Conservation (phyloP, 2,113 vertebrate genomes). For the Nothobranchius furzeri region DNA sequence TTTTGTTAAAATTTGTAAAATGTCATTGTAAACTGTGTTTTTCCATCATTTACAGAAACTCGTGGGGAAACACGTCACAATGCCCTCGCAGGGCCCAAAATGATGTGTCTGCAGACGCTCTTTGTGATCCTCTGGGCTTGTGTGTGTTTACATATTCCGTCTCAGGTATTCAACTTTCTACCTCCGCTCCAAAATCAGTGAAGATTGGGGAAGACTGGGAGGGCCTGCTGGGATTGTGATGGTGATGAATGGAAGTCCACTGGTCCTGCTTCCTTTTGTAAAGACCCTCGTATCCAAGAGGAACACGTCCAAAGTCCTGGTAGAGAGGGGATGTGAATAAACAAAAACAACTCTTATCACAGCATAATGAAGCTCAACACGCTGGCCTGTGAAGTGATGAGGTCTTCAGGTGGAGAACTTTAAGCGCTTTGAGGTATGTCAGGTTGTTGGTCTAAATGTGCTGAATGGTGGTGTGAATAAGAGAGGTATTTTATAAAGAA, state of each 20-base stretch:
- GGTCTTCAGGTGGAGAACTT: not conserved
- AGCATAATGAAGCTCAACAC: not conserved
- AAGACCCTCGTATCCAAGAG: slow-evolving; percentile 89
- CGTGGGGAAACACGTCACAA: not conserved
- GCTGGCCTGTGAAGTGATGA: not conserved
- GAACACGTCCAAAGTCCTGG: slow-evolving; percentile 89
- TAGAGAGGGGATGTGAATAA: not conserved
- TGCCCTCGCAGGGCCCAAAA: not conserved
- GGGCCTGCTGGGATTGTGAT: slow-evolving; percentile 79
- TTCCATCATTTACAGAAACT: slow-evolving; percentile 5
- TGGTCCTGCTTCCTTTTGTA: slow-evolving; percentile 91
- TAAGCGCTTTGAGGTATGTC: too few relatives aligned
- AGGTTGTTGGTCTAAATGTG: not conserved
- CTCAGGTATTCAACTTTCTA: slow-evolving; percentile 49
- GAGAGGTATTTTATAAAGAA: not conserved
- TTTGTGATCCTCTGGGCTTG: too few relatives aligned
- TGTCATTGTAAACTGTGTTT: not conserved
- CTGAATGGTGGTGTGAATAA: not conserved
- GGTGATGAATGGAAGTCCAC: slow-evolving; percentile 88
- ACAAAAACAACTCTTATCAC: slow-evolving; percentile 3
- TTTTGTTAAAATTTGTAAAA: slow-evolving; percentile 11
- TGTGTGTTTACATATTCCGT: not conserved
- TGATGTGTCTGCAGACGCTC: too few relatives aligned
- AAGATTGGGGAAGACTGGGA: slow-evolving; percentile 92
- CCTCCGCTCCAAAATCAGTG: slow-evolving; percentile 90